Evolutionary conservation across 2,113 vertebrate species (phyloP).

Genomic region (Chlorodrepanis virens): DNA sequence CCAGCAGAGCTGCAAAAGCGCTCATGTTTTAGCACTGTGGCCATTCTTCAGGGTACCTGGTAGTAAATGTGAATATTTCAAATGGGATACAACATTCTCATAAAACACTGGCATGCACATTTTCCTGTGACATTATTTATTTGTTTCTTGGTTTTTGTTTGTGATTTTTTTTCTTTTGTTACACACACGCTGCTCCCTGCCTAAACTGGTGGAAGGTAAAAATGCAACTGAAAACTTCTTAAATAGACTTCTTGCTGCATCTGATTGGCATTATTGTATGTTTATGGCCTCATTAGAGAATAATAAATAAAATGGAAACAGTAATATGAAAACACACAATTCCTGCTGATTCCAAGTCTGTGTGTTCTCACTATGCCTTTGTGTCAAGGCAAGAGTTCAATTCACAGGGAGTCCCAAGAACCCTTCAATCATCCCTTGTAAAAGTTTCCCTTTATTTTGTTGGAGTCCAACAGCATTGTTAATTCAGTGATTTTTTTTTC

Average conservation of each 20-base stretch:
- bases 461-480: background rate
- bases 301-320: background rate
- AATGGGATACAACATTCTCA: background rate
- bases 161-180: background rate
- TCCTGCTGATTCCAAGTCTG: background rate
- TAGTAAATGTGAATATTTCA: background rate
- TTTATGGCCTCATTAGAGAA: background rate
- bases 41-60: background rate
- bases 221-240: background rate
- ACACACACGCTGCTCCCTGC: background rate
- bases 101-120: background rate
- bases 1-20: conserved; percentile 5
- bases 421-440: background rate
- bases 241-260: background rate
- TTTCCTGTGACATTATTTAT: background rate
- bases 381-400: background rate
- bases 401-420: background rate
- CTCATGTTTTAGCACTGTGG: background rate
- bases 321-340: background rate
- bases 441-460: background rate
- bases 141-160: background rate
- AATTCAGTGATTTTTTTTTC: background rate
- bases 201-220: background rate
- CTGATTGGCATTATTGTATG: background rate
- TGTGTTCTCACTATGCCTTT: background rate